Conservation (phyloP, 1,140 invertebrate species). For the Drosophila mojavensis region DNA sequence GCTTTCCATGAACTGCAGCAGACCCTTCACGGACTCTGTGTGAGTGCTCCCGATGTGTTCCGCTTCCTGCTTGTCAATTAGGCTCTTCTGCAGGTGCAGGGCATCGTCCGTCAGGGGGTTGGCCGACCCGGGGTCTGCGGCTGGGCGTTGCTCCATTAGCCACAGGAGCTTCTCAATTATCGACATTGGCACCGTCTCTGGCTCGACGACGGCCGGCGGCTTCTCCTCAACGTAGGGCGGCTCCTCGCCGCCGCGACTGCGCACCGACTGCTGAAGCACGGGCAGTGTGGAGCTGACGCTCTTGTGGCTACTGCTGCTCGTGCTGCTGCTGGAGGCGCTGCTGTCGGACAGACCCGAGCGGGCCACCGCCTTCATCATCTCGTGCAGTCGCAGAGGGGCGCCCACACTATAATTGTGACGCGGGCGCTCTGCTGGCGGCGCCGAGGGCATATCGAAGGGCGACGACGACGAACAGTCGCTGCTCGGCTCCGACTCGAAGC, state of each 20-base stretch:
- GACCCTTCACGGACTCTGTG: neutral
- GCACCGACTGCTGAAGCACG: neutral
- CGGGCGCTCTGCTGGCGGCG: neutral
- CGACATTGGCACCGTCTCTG: neutral
- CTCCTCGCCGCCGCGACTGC: slow-evolving; percentile 14
- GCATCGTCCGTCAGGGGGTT: neutral
- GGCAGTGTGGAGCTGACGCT: slow-evolving; percentile 16
- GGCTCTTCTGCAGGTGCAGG: neutral
- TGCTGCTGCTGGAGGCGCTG: slow-evolving; percentile 36
- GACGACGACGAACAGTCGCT: neutral
- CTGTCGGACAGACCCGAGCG: slow-evolving; percentile 17
- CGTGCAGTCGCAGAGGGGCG: slow-evolving; percentile 11
- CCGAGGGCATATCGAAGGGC: slow-evolving; percentile 11
- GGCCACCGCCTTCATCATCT: slow-evolving; percentile 21
- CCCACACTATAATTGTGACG: neutral
- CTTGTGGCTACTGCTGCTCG: slow-evolving; percentile 31
- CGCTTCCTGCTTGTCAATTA: neutral
- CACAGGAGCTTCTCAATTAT: slow-evolving; percentile 32
- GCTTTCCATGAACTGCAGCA: slow-evolving; percentile 19
- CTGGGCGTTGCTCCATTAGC: slow-evolving; percentile 21
- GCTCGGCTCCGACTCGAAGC: slow-evolving; percentile 13
- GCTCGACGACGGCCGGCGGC: neutral
- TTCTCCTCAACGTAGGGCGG: neutral
- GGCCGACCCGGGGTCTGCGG: neutral
- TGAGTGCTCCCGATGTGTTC: neutral